Base-by-base conservation (phyloP, 2,797 vertebrate genomes). In the Brachyrhaphis roseni region DNA sequence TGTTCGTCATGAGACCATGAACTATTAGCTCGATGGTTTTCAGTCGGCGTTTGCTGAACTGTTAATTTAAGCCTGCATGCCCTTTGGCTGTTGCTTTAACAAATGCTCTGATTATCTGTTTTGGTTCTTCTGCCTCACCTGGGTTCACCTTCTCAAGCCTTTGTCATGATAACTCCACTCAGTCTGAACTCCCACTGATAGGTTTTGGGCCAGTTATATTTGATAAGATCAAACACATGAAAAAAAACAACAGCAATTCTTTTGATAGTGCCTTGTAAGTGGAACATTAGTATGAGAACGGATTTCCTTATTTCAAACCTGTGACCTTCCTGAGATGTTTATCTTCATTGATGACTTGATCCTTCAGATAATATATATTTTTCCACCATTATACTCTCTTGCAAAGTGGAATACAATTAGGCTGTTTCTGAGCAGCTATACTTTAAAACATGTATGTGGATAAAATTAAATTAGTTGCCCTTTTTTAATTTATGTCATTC, bases 121-220 rank as follows among this genome's bases (percentile, higher is more conserved):
- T 77, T 81, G 86, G 88, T 59, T 87, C 86, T 84, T 83, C 79
- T 74, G 28, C 1, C 82, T 84, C 88, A 92, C 89, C 87, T 92
- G 85, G 82, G 71, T 84, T 84, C 84, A 86, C 83, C 88, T 90
- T 80, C 34, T 18, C 51, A 28, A 78, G n/a, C 57, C 83, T 91
- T 93, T 95, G 92, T 94, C 55, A 93, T 94, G 91, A 83, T 90
- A 95, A 94, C 41, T 41, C 59, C 73, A 12, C 74, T 91, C 87
- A 59, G 85, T 89, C 84, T 92, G 91, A 92, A 76, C 64, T 76
- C 75, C 81, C 84, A 80, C 76, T 85, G 77, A 87, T 84, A 78
- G 82, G 84, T 74, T 81, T 83, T 86, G 81, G 78, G 82, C 86
- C 82, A 78, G 80, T 89, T 89, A 83, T 86, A 89, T 90, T 89